Base-by-base conservation (phyloP, 2,797 vertebrate genomes). In the Arnoldichthys spilopterus region DNA sequence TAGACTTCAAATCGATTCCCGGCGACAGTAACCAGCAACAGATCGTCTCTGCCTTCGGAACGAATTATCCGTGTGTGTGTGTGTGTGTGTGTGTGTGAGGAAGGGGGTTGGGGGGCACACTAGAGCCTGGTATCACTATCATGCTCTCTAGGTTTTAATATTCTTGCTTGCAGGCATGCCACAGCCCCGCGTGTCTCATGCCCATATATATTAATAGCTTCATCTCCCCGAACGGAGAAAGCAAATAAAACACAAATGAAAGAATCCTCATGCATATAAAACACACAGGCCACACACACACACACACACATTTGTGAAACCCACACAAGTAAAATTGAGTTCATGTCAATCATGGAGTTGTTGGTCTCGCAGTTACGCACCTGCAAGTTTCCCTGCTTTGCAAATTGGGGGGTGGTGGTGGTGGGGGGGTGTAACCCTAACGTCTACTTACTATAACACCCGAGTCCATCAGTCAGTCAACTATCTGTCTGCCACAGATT, bases 191-290 rank as follows among this genome's bases (percentile, higher is more conserved):
- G 62, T 73, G 80, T 80, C 70, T 78, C 78, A 78, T 77, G 71
- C 74, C 84, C 82, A 85, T 87, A 83, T 86, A 86, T 87, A 85
- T 84, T 85, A 86, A 86, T 85, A 84, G 82, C 82, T 84, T 85
- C 76, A 87, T 85, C 76, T 77, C 72, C 74, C 74, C 61, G 59
- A 83, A 78, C 72, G 70, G 72, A 83, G 76, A 84, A 77, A 64
- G 51, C 78, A 77, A 80, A 84, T 84, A 85, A 84, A 86, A 86
- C 82, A 81, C 82, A 84, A 85, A 85, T 86, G 76, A 82, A 87
- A 80, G 79, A 83, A 82, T 85, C 82, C 75, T 85, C 80, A 86
- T 86, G 83, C 85, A 86, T 84, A 81, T 84, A 79, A 86, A 82
- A 80, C 72, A 81, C 71, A 68, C 71, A 56, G 45, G 54, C 56